Conservation (phyloP, 2,797 vertebrate genomes). For the Hydrophis major region DNA sequence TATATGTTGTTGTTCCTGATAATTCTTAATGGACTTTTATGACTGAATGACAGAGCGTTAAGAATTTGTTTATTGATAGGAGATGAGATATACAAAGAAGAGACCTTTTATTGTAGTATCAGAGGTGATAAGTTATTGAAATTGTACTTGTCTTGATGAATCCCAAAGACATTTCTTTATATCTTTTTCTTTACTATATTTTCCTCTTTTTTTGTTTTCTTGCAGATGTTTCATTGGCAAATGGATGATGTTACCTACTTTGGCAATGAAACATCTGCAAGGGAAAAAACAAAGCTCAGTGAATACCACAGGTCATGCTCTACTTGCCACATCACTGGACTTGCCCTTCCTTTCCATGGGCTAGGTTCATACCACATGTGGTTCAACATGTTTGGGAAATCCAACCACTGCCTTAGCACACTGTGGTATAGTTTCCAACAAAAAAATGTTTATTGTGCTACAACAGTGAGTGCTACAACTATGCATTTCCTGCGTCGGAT, state of each 20-base stretch:
- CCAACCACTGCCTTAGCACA: not conserved
- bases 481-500: not conserved
- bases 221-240: not conserved
- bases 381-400: not conserved
- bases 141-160: not conserved
- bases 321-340: not conserved
- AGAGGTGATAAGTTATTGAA: not conserved
- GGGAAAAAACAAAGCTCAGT: not conserved
- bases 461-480: not conserved
- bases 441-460: not conserved
- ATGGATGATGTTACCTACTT: not conserved
- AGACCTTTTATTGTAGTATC: not conserved
- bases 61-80: not conserved
- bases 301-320: not conserved
- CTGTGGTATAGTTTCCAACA: not conserved
- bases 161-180: not conserved
- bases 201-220: not conserved
- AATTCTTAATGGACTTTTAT: not conserved
- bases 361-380: not conserved
- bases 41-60: not conserved
- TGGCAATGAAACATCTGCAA: not conserved
- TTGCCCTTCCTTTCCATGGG: not conserved
- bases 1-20: not conserved
- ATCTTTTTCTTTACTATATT: not conserved
- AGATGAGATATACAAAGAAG: not conserved